Percentiles rank a stretch among this genome's conserved stretches.
Conservation (phyloP, 2,888 invertebrate species). For the Brenthis hecate region DNA sequence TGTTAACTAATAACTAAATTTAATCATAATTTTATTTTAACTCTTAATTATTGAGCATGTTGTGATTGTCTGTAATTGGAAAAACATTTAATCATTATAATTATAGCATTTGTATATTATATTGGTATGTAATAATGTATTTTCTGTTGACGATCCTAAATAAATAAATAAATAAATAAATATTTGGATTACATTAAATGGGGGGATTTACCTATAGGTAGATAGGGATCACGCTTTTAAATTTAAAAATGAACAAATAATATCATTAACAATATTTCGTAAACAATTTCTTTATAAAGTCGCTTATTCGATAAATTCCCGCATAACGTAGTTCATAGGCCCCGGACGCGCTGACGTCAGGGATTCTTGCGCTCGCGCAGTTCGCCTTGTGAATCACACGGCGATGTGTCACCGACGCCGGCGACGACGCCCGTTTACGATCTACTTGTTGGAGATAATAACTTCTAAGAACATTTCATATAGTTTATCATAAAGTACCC, state of each 20-base stretch:
- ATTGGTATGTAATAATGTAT: too few relatives aligned
- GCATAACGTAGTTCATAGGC: constrained; percentile 48
- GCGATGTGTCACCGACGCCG: constrained; percentile 68
- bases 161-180: too few relatives aligned
- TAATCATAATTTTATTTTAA: too few relatives aligned
- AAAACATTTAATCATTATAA: too few relatives aligned
- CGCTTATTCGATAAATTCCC: constrained; percentile 39
- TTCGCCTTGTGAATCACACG: constrained; percentile 67
- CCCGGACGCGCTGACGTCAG: constrained; percentile 76
- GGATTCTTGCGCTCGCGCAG: constrained; percentile 67
- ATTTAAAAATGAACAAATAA: neutral
- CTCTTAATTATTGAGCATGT: too few relatives aligned
- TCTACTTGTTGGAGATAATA: constrained; percentile 52
- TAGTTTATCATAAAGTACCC: constrained; percentile 11
- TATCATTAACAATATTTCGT: neutral
- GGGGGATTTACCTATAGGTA: too few relatives aligned
- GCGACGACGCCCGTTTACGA: constrained; percentile 51
- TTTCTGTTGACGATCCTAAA: too few relatives aligned
- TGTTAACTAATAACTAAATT: too few relatives aligned
- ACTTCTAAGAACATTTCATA: constrained; percentile 51
- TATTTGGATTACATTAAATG: too few relatives aligned
- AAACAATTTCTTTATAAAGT: neutral
- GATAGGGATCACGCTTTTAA: too few relatives aligned
- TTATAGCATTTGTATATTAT: too few relatives aligned
- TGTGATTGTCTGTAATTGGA: too few relatives aligned